These are phyloP conservation scores for Paramormyrops hopkinsi DNA, from an alignment of 2,797 vertebrate species.

Conservation along the genomic window DNA sequence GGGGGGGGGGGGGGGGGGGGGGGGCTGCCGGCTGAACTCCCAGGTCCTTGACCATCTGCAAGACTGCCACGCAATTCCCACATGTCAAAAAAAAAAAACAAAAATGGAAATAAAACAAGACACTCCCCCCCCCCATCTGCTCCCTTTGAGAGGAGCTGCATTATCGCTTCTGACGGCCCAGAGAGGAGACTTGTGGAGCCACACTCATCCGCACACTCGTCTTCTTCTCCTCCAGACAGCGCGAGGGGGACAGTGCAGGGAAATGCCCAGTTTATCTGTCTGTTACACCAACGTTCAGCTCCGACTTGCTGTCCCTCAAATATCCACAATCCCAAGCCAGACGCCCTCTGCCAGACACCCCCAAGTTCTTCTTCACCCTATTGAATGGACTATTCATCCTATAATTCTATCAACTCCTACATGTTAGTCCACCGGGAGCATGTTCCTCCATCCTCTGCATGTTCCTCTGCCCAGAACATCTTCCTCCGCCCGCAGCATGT, in stretches of 20 bases:
- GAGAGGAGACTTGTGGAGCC: not conserved
- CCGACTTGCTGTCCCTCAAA: not conserved
- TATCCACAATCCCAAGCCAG: not conserved
- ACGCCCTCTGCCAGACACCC: not conserved
- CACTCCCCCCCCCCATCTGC: not conserved
- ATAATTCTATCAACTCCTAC: not conserved
- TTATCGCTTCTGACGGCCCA: not conserved
- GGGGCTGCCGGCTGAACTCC: not conserved
- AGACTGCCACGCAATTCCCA: constrained; percentile 4
- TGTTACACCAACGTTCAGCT: not conserved
- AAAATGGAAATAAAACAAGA: not conserved
- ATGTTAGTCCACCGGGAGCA: not conserved
- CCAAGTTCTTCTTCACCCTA: not conserved
- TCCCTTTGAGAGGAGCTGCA: not conserved
- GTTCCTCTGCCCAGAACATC: not conserved
- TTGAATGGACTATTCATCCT: not conserved
- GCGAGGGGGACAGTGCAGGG: not conserved
- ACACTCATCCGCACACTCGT: not conserved
- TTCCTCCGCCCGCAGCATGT: not conserved
- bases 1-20: too few species aligned
- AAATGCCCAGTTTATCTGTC: not conserved
- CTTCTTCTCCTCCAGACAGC: not conserved
- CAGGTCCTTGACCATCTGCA: constrained; percentile 2
- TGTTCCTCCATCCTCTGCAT: not conserved
- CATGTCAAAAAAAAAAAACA: constrained; percentile 1